Conservation (phyloP, 2,113 vertebrate genomes). For the Tupaia chinensis region DNA sequence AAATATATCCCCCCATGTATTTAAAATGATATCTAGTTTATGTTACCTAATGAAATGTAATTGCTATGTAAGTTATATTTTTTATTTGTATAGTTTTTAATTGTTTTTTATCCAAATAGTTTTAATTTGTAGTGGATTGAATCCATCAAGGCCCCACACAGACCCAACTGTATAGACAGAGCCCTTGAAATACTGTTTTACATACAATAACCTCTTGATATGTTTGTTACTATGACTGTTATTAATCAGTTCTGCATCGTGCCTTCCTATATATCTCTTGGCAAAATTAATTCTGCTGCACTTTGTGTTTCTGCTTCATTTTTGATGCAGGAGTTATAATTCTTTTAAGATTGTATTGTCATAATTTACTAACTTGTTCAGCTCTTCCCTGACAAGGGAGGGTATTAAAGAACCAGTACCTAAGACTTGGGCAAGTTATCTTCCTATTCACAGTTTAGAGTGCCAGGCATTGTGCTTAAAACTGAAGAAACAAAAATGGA, state of each 20-base stretch:
- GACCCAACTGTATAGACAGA: neutral
- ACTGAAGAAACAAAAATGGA: neutral
- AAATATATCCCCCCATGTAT: no score
- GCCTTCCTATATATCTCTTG: neutral
- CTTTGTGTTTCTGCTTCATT: conserved; percentile 30
- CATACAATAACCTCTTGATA: neutral
- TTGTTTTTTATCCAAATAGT: no score
- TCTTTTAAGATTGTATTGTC: neutral
- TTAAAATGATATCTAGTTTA: no score
- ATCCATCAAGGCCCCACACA: no score
- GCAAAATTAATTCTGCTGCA: neutral
- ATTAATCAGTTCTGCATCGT: neutral
- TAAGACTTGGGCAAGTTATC: neutral
- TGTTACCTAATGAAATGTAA: no score
- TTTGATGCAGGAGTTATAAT: neutral
- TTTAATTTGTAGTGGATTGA: no score
- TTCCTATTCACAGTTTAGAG: neutral
- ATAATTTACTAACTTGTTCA: neutral
- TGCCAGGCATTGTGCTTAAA: neutral
- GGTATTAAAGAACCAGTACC: neutral
- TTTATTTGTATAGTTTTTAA: no score
- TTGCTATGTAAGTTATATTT: no score
- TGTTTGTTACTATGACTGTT: conserved; percentile 1
- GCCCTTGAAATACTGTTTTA: neutral
- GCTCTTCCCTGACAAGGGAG: neutral